Evolutionary conservation across 64 coral and sea anemone species (phyloP).

Genomic region (Actinia equina): DNA sequence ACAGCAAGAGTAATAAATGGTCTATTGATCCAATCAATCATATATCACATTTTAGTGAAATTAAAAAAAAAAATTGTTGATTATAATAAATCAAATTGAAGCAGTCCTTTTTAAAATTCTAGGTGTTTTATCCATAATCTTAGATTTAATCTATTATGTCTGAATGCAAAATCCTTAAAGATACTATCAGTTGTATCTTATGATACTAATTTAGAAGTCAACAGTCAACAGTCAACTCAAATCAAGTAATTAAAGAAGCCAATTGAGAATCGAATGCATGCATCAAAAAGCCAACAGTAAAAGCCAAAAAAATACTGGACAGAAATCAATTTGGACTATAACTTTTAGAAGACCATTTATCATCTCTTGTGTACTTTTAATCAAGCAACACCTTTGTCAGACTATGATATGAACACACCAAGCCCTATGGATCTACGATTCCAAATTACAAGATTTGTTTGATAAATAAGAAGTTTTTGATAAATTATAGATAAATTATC

Average conservation of each 20-base stretch:
- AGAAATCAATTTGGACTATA: not conserved
- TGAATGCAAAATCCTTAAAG: no score
- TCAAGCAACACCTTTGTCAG: constrained; percentile 2
- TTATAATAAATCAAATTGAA: not conserved
- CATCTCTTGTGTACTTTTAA: not conserved
- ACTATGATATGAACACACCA: constrained; percentile 3
- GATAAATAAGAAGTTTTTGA: no score
- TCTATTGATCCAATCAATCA: not conserved
- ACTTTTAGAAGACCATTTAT: not conserved
- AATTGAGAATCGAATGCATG: no score
- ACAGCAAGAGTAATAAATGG: not conserved
- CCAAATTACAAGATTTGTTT: not conserved
- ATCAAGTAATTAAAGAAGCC: no score
- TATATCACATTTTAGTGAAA: no score
- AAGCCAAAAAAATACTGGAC: not conserved
- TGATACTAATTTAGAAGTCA: no score
- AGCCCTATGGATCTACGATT: not conserved
- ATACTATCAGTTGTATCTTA: no score
- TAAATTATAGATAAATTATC: no score
- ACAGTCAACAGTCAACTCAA: no score
- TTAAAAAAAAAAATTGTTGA: not conserved
- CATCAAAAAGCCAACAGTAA: not conserved
- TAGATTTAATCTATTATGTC: no score
- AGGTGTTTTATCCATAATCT: no score
- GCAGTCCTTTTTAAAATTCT: no score